A percentile compares a stretch with the other conserved stretches of the same genome.
Conservation (phyloP, 1,140 invertebrate genomes). For the Apis laboriosa region DNA sequence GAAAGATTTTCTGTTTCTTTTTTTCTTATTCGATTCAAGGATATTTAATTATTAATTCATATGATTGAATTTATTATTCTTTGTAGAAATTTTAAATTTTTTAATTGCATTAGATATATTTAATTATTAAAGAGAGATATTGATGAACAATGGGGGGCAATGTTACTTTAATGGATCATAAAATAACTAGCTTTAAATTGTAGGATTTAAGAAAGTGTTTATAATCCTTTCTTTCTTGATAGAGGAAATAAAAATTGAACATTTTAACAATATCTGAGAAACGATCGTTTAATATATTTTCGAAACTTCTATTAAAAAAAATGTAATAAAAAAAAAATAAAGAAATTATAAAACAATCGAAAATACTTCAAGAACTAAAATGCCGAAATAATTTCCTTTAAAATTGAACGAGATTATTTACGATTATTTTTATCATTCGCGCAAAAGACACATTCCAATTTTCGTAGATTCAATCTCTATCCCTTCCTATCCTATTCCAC, state of each 20-base stretch:
- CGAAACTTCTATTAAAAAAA: too few relatives aligned
- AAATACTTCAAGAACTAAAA: background rate
- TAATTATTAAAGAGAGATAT: too few relatives aligned
- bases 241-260: background rate
- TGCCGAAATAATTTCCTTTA: background rate
- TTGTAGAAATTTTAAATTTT: too few relatives aligned
- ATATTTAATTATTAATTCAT: too few relatives aligned
- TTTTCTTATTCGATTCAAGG: too few relatives aligned
- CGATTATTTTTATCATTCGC: background rate
- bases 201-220: background rate
- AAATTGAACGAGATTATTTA: background rate
- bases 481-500: background rate
- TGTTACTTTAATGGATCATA: background rate
- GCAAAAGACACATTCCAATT: background rate
- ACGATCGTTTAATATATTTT: too few relatives aligned
- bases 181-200: background rate
- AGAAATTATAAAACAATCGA: too few relatives aligned
- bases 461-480: background rate
- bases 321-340: too few relatives aligned
- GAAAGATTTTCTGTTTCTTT: background rate
- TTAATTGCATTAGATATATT: too few relatives aligned
- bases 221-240: too few relatives aligned
- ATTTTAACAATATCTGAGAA: too few relatives aligned
- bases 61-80: too few relatives aligned
- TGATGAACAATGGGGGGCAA: background rate